Evolutionary conservation across 1,140 invertebrate genomes (phyloP), one percentile per base, ranked within the genome.

Genomic region (Trachelipus rathkii): DNA sequence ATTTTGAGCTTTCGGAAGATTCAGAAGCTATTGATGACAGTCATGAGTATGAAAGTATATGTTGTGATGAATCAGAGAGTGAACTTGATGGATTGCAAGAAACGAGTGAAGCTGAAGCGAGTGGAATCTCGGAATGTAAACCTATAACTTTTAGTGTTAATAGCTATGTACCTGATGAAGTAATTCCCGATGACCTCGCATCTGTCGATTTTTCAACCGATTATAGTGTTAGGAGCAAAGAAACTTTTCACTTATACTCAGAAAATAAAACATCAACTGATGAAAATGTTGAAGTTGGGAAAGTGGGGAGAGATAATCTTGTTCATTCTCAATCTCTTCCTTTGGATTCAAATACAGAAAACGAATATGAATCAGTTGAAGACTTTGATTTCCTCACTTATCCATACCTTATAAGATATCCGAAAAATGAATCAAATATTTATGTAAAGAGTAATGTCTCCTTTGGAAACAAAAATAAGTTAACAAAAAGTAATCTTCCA

Each of bases 331-430:
- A 60, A 8, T 60, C 50, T 19, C 50, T 60, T 60, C 50, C 50
- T 2, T 60, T 15, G 11, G 50, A 60, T 60, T 15, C 50, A 15
- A 60, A 15, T 19, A 60, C 50, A 60, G 50, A 60, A 60, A 13
- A 60, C 50, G 50, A 60, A 19, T 60, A 60, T 8, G 50, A 60
- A 19, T 15, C 50, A 13, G 19, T 60, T 60, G 50, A 60, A 19
- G 50, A 60, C 50, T 60, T 8, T 60, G 50, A 60, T 60, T 60
- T 60, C 19, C 50, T 60, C 50, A 60, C 50, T 60, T 60, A 60
- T 60, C 50, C 50, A 4, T 60, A 60, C 19, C 50, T 60, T 13
- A 60, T 60, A 8, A 60, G 19, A 19, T 60, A 2, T 3, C 33
- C 1, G 6, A 33, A 33, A 33, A 33, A 33, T 33, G 33, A 3